These are phyloP conservation scores for Bombus soroeensis DNA, from an alignment of 1,140 invertebrate genomes.

Conservation along the genomic window DNA sequence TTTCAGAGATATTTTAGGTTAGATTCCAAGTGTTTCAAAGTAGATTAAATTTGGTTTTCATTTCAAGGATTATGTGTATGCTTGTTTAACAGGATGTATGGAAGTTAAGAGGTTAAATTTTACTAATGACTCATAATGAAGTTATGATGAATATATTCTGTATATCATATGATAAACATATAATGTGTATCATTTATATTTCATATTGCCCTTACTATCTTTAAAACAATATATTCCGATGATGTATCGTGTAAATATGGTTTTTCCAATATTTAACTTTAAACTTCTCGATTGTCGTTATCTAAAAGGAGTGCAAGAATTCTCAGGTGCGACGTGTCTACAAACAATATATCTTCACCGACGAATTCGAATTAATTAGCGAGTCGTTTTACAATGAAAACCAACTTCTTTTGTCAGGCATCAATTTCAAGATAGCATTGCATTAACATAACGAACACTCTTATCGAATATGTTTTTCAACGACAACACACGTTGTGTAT, in stretches of 20 bases:
- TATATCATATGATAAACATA: too few relatives aligned
- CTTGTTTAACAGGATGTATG: not conserved
- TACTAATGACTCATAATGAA: too few relatives aligned
- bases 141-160: too few relatives aligned
- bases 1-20: not conserved
- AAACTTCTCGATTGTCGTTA: not conserved
- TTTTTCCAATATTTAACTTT: not conserved
- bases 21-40: not conserved
- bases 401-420: too few relatives aligned
- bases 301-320: not conserved
- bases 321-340: not conserved
- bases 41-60: not conserved
- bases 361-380: not conserved
- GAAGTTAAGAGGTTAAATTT: too few relatives aligned
- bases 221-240: not conserved
- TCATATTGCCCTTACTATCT: not conserved
- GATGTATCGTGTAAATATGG: not conserved
- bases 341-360: not conserved
- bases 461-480: slow-evolving; percentile 1
- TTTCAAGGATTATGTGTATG: not conserved
- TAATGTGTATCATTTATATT: not conserved
- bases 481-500: not conserved
- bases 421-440: not conserved
- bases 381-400: not conserved
- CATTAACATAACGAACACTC: slow-evolving; percentile 2